Evolutionary conservation across 2,888 invertebrate genomes (phyloP).

Genomic region (Notocelia uddmanniana): DNA sequence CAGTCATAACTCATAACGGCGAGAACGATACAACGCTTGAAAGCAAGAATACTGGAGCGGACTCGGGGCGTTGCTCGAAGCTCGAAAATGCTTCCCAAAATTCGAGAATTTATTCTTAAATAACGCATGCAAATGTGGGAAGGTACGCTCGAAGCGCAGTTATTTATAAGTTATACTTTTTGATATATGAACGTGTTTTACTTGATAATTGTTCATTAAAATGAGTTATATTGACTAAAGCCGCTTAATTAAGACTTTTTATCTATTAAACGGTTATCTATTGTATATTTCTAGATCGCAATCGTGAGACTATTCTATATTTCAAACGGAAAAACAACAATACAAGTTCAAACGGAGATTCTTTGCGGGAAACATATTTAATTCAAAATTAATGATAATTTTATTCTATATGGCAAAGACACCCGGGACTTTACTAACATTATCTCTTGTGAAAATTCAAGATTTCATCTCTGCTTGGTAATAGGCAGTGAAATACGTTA

Average conservation of each 20-base stretch:
- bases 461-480: slow-evolving; percentile 11
- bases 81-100: slow-evolving; percentile 22
- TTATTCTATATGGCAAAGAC: slow-evolving; percentile 37
- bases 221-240: slow-evolving; percentile 44
- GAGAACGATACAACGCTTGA: slow-evolving; percentile 32
- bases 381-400: slow-evolving; percentile 41
- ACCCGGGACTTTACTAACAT: slow-evolving; percentile 32
- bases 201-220: slow-evolving; percentile 44
- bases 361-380: slow-evolving; percentile 43
- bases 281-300: slow-evolving; percentile 31
- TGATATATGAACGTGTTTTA: slow-evolving; percentile 33
- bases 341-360: slow-evolving; percentile 41
- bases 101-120: slow-evolving; percentile 19
- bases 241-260: slow-evolving; percentile 46
- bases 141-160: slow-evolving; percentile 6
- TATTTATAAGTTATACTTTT: slow-evolving; percentile 28
- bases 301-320: slow-evolving; percentile 42
- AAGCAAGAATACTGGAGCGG: slow-evolving; percentile 41
- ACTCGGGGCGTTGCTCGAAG: slow-evolving; percentile 13
- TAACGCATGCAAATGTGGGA: slow-evolving; percentile 43
- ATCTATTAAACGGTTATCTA: slow-evolving; percentile 42
- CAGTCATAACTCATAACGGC: slow-evolving; percentile 57
- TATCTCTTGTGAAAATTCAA: slow-evolving; percentile 44
- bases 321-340: slow-evolving; percentile 38
- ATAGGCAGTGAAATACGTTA: slow-evolving; percentile 15